phyloP scores from a whole-genome alignment of 2,888 invertebrate species.

The Crioceris asparagi region DNA sequence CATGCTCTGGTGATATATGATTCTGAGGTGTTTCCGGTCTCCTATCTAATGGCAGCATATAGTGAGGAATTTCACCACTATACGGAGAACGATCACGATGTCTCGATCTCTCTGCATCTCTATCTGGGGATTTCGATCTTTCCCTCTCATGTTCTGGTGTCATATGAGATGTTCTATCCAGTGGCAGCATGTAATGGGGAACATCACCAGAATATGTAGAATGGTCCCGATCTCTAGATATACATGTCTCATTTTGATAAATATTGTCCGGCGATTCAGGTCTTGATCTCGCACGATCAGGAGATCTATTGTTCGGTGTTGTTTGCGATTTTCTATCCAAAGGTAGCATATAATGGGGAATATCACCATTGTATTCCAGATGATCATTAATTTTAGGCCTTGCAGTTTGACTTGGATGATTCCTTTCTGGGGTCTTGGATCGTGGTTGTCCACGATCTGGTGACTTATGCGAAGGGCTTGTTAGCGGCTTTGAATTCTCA shows the following conservation, averaged over 20 bases:
- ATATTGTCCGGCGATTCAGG: too few species aligned
- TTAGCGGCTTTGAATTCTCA: too few species aligned
- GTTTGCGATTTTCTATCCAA: conserved; percentile 7
- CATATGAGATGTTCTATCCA: conserved; percentile 24
- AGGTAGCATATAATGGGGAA: conserved; percentile 12
- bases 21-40: conserved; percentile 20
- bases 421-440: not conserved
- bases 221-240: too few species aligned
- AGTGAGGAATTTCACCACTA: conserved; percentile 28
- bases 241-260: too few species aligned
- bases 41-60: conserved; percentile 32
- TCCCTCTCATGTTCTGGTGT: conserved; percentile 6
- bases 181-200: conserved; percentile 32
- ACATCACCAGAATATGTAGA: conserved; percentile 18
- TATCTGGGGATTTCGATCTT: not conserved
- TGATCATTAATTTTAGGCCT: too few species aligned
- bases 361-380: too few species aligned
- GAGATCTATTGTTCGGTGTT: too few species aligned
- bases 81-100: conserved; percentile 2
- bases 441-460: not conserved
- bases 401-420: too few species aligned
- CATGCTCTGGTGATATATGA: too few species aligned
- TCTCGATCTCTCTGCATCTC: not conserved
- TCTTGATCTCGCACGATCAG: too few species aligned
- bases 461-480: not conserved